Evolutionary conservation across 1,140 invertebrate species (phyloP).

Genomic region (Temnothorax longispinosus): DNA sequence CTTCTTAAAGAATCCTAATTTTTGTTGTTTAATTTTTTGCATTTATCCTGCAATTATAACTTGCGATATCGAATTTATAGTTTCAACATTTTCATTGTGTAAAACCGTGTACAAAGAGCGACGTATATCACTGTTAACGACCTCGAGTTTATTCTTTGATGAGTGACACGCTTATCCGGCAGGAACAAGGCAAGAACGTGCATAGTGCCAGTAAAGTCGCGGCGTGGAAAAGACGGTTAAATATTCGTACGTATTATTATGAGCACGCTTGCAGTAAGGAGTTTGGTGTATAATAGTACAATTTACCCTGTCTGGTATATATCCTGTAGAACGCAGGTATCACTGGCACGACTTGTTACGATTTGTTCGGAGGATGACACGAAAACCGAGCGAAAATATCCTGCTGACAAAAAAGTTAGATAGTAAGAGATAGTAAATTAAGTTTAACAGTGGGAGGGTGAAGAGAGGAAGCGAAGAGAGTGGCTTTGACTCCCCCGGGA

Average conservation of each 20-base stretch:
- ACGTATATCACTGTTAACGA: constrained; percentile 22
- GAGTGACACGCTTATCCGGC: neutral
- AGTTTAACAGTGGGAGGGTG: constrained; percentile 12
- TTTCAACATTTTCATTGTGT: constrained; percentile 14
- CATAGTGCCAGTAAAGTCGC: constrained; percentile 1
- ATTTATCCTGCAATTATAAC: neutral
- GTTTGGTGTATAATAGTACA: neutral
- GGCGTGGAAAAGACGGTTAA: constrained; percentile 29
- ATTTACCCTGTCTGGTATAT: constrained; percentile 26
- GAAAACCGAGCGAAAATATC: constrained; percentile 27
- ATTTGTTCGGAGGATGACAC: constrained; percentile 39
- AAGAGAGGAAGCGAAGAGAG: neutral
- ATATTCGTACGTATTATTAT: constrained; percentile 6
- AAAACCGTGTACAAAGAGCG: neutral
- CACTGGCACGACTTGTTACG: constrained; percentile 55
- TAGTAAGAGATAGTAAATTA: constrained; percentile 50
- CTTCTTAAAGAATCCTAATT: neutral
- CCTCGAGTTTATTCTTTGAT: constrained; percentile 28
- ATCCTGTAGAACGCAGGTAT: constrained; percentile 28
- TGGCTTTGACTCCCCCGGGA: neutral
- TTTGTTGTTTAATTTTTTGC: neutral
- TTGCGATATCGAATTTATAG: neutral
- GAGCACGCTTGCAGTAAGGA: neutral
- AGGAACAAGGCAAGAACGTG: neutral
- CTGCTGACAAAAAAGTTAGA: constrained; percentile 56